Conservation (phyloP, 2,888 invertebrate genomes). For the Apamea sordens region DNA sequence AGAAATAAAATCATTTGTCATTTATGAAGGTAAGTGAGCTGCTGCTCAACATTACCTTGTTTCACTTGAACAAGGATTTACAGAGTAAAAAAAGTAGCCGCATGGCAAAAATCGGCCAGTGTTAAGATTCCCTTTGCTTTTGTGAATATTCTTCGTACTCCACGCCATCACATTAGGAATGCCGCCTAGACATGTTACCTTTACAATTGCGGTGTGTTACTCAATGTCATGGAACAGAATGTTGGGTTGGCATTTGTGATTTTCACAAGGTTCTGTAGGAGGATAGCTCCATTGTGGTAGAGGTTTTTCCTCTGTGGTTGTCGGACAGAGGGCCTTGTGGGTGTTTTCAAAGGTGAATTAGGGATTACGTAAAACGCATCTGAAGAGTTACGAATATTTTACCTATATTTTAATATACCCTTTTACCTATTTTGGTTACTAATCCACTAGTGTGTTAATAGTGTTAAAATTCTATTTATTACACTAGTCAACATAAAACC, state of each 20-base stretch:
- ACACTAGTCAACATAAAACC: too few relatives aligned
- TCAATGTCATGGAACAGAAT: constrained; percentile 24
- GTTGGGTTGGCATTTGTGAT: constrained; percentile 25
- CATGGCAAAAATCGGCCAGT: neutral
- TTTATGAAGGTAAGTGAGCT: neutral
- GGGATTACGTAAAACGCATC: neutral
- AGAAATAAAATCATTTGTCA: too few relatives aligned
- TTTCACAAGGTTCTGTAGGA: neutral
- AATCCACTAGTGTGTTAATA: neutral
- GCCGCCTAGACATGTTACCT: constrained; percentile 23
- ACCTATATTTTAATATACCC: neutral
- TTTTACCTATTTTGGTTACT: neutral
- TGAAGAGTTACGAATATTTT: neutral
- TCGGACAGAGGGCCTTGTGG: neutral
- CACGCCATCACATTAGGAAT: constrained; percentile 4
- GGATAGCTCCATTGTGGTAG: neutral
- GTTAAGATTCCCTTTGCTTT: neutral
- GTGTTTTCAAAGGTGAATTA: neutral
- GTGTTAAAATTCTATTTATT: neutral
- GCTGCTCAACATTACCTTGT: neutral
- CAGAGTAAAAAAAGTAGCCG: neutral
- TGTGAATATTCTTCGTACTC: neutral
- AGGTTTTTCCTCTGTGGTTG: neutral
- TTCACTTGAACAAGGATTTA: neutral
- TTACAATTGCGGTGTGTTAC: constrained; percentile 1